These are phyloP conservation scores for Thelaira solivaga DNA, from an alignment of 2,888 invertebrate species.

Conservation along the genomic window DNA sequence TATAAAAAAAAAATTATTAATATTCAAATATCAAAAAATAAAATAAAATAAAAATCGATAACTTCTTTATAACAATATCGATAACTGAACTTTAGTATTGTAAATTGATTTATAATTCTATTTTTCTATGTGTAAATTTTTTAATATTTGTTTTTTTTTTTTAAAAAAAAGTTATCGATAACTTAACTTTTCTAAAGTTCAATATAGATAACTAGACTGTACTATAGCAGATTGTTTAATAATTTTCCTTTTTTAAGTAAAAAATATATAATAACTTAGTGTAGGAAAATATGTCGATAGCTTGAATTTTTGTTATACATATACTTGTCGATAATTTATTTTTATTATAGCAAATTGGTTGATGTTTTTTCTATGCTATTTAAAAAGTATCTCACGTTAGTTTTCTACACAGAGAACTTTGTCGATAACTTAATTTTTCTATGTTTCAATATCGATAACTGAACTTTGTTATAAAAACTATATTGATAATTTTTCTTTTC, in stretches of 20 bases:
- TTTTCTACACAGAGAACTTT: background rate
- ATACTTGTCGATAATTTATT: background rate
- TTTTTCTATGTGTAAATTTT: background rate
- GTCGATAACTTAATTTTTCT: no score
- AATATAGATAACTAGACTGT: no score
- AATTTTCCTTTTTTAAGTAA: background rate
- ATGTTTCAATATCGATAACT: background rate
- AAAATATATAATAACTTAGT: no score
- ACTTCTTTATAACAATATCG: no score
- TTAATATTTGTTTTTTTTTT: no score
- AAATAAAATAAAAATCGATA: no score
- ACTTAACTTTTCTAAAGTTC: background rate
- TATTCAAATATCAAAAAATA: no score
- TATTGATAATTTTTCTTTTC: background rate
- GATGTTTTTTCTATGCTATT: no score
- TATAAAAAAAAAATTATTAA: no score
- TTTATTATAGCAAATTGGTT: no score
- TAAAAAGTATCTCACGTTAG: background rate
- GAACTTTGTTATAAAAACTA: background rate
- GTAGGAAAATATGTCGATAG: background rate
- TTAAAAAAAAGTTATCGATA: background rate
- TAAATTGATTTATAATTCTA: background rate
- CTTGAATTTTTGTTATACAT: no score
- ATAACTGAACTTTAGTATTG: background rate
- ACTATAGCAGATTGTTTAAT: background rate